Evolutionary conservation across 2,113 vertebrate genomes (phyloP).

Genomic region (Sebastes fasciatus): DNA sequence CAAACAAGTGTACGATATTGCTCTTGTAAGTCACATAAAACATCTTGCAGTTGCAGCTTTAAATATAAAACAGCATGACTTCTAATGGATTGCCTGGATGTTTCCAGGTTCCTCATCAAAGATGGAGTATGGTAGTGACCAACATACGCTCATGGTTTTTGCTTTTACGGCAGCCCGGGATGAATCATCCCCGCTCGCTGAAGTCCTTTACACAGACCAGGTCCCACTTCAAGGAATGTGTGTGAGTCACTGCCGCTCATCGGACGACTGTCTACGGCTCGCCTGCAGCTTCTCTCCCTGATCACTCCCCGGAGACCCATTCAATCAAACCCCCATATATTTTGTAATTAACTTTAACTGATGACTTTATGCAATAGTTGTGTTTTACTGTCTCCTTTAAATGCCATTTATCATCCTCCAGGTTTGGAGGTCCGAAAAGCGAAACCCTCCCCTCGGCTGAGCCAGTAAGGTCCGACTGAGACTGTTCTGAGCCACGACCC

Average conservation of each 20-base stretch:
- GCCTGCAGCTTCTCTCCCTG: conserved; percentile 78
- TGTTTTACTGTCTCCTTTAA: conserved; percentile 83
- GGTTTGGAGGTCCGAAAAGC: conserved; percentile 55
- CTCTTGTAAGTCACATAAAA: conserved; percentile 22
- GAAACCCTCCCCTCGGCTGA: conserved; percentile 51
- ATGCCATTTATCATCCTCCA: conserved; percentile 72
- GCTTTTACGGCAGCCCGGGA: conserved; percentile 55
- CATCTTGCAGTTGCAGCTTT: conserved; percentile 9
- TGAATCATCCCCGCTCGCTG: conserved; percentile 72
- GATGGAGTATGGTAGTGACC: conserved; percentile 37
- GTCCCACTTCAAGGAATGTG: conserved; percentile 76
- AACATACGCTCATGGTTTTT: conserved; percentile 51
- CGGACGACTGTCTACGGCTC: conserved; percentile 61
- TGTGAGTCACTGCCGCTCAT: conserved; percentile 77
- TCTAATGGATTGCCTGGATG: conserved; percentile 38
- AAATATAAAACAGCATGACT: conserved; percentile 30
- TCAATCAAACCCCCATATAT: conserved; percentile 82
- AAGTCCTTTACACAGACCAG: conserved; percentile 83
- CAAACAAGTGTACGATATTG: conserved; percentile 22
- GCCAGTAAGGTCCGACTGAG: conserved; percentile 56
- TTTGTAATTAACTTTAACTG: conserved; percentile 82
- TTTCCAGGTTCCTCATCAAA: conserved; percentile 57
- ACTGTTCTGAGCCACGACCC: conserved; percentile 53
- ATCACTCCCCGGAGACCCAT: conserved; percentile 78
- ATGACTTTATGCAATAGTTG: conserved; percentile 79